Conservation (phyloP, 2,888 invertebrate species). For the Tiphia femorata region DNA sequence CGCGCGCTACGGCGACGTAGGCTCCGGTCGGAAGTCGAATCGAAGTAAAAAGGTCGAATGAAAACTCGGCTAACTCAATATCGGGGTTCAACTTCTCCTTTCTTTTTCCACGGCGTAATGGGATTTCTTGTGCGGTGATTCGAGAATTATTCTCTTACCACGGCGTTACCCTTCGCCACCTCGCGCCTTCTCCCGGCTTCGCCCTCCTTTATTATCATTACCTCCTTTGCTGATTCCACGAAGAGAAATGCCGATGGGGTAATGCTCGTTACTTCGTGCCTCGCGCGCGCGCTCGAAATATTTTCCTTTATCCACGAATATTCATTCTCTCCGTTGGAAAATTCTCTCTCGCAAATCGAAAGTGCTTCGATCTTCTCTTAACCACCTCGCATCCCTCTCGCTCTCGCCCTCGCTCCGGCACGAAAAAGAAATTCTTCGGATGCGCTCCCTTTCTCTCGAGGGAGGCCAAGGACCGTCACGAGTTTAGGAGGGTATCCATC, state of each 20-base stretch:
- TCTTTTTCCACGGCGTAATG: constrained; percentile 58
- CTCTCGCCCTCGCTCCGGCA: too few relatives aligned
- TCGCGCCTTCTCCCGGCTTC: not conserved
- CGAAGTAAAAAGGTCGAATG: constrained; percentile 60
- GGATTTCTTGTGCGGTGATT: constrained; percentile 65
- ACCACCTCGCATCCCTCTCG: too few relatives aligned
- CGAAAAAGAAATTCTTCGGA: too few relatives aligned
- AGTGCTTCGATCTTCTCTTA: too few relatives aligned
- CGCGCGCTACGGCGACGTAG: constrained; percentile 33
- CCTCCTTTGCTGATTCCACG: not conserved
- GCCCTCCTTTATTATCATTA: constrained; percentile 19
- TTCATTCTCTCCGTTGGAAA: too few relatives aligned
- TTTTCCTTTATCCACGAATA: too few relatives aligned
- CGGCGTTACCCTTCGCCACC: constrained; percentile 23
- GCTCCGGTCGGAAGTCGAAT: constrained; percentile 54
- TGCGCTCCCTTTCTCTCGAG: not conserved
- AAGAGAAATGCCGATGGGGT: too few relatives aligned
- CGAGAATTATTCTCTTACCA: constrained; percentile 60
- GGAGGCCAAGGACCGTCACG: constrained; percentile 23
- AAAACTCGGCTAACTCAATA: constrained; percentile 65
- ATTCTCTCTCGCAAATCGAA: too few relatives aligned
- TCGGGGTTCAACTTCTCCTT: constrained; percentile 54
- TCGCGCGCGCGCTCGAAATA: too few relatives aligned
- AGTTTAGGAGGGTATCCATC: constrained; percentile 51
- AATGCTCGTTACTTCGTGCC: too few relatives aligned